These are phyloP conservation scores for Phylloscopus trochilus DNA, from an alignment of 2,113 vertebrate genomes.

Conservation along the genomic window DNA sequence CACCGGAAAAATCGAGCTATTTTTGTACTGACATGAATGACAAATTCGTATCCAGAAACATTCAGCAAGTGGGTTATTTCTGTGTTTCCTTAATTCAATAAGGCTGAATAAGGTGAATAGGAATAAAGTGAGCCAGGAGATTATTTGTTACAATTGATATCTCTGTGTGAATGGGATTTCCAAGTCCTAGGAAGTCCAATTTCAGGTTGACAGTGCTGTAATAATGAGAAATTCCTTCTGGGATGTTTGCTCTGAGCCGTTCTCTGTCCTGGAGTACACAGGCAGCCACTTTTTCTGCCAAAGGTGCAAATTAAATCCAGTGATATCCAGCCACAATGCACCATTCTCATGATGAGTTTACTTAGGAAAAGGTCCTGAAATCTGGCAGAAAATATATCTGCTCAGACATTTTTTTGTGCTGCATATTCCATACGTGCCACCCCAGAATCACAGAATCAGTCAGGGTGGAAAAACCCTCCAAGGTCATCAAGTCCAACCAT, in stretches of 20 bases:
- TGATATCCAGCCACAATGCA: not conserved
- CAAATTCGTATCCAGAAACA: not conserved
- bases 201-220: not conserved
- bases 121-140: not conserved
- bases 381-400: not conserved
- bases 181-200: not conserved
- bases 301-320: not conserved
- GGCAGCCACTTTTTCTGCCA: not conserved
- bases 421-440: accelerated
- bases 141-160: not conserved
- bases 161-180: not conserved
- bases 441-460: not conserved
- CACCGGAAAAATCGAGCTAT: not conserved
- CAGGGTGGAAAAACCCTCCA: not conserved
- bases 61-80: not conserved
- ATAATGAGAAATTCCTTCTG: not conserved
- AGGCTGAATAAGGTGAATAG: not conserved
- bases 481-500: not conserved
- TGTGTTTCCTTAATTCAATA: not conserved
- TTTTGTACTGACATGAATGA: not conserved
- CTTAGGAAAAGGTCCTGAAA: not conserved
- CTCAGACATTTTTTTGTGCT: not conserved
- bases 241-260: not conserved
- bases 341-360: not conserved
- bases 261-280: not conserved